phyloP scores from a whole-genome alignment of 64 coral and sea anemone genomes.

The Trachythela sp. region DNA sequence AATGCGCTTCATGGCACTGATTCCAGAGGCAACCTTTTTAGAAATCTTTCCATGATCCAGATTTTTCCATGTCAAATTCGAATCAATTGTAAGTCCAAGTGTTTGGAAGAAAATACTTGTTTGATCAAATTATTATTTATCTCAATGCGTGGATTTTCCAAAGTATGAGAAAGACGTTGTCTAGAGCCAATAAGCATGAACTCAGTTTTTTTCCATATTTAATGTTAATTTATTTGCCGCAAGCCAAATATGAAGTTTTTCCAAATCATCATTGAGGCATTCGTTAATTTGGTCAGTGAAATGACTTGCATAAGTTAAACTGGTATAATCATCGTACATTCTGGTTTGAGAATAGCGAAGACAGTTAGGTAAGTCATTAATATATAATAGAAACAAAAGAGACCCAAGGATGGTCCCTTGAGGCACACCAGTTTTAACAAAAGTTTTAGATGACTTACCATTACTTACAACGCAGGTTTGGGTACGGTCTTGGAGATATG shows the following conservation, averaged over 20 bases:
- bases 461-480: background rate
- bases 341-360: background rate
- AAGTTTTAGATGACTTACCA: background rate
- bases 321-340: background rate
- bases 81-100: background rate
- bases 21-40: conserved; percentile 7
- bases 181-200: no score
- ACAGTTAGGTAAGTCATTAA: conserved; percentile 20
- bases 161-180: no score
- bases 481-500: background rate
- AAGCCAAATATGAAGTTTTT: no score
- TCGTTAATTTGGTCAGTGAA: no score
- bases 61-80: background rate
- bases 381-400: background rate
- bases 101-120: conserved; percentile 6
- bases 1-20: background rate
- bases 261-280: no score
- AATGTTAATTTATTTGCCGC: no score
- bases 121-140: no score
- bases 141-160: no score
- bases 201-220: no score
- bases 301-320: background rate
- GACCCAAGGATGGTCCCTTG: background rate
- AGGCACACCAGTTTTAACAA: background rate
- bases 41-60: background rate